These are phyloP conservation scores for Drosophila sordidula DNA, from an alignment of 2,888 invertebrate genomes.

Conservation along the genomic window DNA sequence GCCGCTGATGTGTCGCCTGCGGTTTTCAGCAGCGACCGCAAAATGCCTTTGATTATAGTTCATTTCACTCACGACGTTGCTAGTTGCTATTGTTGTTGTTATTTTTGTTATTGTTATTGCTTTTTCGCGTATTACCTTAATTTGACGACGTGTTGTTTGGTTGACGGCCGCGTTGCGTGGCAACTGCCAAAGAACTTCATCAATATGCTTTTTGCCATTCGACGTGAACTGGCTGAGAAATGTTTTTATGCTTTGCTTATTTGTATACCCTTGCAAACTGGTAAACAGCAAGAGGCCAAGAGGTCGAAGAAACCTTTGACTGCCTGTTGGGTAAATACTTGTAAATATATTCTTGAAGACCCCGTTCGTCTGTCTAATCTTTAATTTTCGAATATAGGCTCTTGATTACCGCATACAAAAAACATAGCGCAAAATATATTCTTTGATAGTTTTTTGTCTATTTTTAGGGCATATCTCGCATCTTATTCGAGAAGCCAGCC, in stretches of 20 bases:
- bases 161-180: constrained; percentile 11
- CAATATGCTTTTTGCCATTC: constrained; percentile 55
- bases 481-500: no score
- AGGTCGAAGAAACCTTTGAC: no score
- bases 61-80: constrained; percentile 17
- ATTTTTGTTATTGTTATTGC: constrained; percentile 25
- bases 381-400: no score
- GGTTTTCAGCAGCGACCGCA: constrained; percentile 45
- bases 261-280: not conserved
- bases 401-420: no score
- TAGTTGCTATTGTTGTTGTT: constrained; percentile 4
- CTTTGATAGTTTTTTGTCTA: no score
- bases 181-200: constrained; percentile 42
- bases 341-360: no score
- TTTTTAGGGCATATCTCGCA: no score
- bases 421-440: no score
- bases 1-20: constrained; percentile 50
- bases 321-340: no score
- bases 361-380: no score
- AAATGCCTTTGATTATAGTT: constrained; percentile 54
- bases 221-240: constrained; percentile 5
- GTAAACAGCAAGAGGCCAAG: no score
- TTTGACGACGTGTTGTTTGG: constrained; percentile 39
- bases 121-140: constrained; percentile 44
- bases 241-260: not conserved